phyloP scores from a whole-genome alignment of 2,888 invertebrate species.

The Macrophya annulata region DNA sequence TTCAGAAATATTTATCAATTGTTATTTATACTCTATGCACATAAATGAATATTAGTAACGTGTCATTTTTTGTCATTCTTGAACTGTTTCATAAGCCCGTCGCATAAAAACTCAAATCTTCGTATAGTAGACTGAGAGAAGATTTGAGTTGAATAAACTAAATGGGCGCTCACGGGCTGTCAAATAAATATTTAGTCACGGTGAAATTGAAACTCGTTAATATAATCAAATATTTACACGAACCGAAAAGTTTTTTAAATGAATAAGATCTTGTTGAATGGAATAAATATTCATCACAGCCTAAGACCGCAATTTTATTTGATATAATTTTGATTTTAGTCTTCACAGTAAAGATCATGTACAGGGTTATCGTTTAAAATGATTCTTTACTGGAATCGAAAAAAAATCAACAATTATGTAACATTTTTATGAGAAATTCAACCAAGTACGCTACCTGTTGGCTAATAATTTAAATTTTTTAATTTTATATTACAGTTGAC shows the following conservation, averaged over 20 bases:
- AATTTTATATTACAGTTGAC: background rate
- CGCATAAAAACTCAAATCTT: background rate
- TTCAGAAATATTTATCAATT: too few relatives aligned
- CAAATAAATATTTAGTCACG: background rate
- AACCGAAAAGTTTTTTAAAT: background rate
- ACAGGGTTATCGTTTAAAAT: background rate
- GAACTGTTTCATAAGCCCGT: too few relatives aligned
- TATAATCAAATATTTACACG: background rate
- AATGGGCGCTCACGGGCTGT: background rate
- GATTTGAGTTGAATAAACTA: background rate
- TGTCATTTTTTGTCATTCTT: too few relatives aligned
- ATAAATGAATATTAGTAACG: too few relatives aligned
- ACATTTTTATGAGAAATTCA: background rate
- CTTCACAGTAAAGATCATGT: too few relatives aligned
- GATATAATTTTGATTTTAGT: background rate
- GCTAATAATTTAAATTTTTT: background rate
- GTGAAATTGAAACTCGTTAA: conserved; percentile 10
- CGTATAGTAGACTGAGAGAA: background rate
- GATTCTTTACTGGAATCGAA: background rate
- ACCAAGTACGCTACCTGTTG: background rate
- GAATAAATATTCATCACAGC: background rate
- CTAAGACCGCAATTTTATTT: background rate
- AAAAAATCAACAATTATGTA: background rate
- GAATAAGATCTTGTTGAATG: background rate
- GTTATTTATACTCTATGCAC: too few relatives aligned